Conservation (phyloP, 2,888 invertebrate species). For the Odontomyia ornata region DNA sequence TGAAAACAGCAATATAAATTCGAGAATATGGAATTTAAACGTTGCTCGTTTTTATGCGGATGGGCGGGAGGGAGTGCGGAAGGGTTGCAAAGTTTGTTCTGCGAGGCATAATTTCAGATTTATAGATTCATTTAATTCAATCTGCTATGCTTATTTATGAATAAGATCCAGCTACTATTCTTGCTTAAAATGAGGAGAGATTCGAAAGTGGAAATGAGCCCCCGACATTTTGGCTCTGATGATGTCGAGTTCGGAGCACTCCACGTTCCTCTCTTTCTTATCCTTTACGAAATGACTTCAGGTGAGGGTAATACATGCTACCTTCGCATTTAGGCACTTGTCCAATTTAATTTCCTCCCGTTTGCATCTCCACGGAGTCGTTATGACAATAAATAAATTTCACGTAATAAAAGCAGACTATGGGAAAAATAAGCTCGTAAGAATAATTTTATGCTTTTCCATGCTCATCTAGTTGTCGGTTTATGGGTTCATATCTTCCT, state of each 20-base stretch:
- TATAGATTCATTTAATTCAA: no score
- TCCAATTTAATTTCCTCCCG: constrained; percentile 44
- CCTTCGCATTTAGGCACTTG: constrained; percentile 44
- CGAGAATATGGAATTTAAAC: not conserved
- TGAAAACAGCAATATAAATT: constrained; percentile 32
- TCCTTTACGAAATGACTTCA: not conserved
- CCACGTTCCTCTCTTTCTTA: not conserved
- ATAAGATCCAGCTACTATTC: no score
- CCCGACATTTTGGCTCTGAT: no score
- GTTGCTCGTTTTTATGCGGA: not conserved
- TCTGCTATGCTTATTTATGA: no score
- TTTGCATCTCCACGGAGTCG: constrained; percentile 14
- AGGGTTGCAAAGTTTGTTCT: not conserved
- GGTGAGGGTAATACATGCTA: not conserved
- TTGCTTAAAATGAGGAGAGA: no score
- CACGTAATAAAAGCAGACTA: constrained; percentile 31
- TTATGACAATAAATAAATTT: constrained; percentile 46
- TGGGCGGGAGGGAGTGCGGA: not conserved
- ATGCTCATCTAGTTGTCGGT: constrained; percentile 22
- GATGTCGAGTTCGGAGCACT: not conserved
- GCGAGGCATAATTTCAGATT: no score
- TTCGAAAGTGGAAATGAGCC: no score
- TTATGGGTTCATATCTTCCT: constrained; percentile 38
- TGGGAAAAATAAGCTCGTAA: constrained; percentile 35
- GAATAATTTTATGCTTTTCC: constrained; percentile 40